Evolutionary conservation across 1,140 invertebrate genomes (phyloP).

Genomic region (Eulimnadia texana): DNA sequence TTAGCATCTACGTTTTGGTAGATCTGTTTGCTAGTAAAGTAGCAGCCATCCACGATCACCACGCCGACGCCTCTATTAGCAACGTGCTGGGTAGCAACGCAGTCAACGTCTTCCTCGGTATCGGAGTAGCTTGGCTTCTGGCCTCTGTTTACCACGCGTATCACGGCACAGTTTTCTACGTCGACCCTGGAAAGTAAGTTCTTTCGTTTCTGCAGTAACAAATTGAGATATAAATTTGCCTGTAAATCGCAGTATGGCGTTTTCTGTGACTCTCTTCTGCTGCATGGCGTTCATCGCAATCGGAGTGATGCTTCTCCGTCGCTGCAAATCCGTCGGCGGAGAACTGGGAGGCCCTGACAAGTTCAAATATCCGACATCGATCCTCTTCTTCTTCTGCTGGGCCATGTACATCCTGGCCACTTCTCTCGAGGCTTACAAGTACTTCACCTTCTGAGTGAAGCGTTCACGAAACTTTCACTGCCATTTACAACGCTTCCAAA

Average conservation of each 20-base stretch:
- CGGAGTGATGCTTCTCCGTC: constrained; percentile 35
- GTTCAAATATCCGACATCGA: constrained; percentile 33
- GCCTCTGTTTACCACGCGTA: constrained; percentile 25
- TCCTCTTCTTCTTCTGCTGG: constrained; percentile 41
- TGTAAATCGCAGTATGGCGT: constrained; percentile 23
- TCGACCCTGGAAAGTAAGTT: constrained; percentile 25
- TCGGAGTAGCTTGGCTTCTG: constrained; percentile 27
- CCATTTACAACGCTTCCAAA: too few species aligned
- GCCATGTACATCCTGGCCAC: constrained; percentile 43
- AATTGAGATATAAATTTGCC: background rate
- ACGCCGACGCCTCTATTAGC: constrained; percentile 46
- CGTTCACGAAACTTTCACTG: background rate
- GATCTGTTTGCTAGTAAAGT: constrained; percentile 47
- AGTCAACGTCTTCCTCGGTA: constrained; percentile 48
- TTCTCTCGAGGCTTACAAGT: constrained; percentile 38
- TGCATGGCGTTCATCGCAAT: constrained; percentile 25
- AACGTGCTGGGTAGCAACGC: constrained; percentile 50
- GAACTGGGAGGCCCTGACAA: constrained; percentile 41
- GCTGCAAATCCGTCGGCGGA: constrained; percentile 35
- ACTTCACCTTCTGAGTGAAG: background rate
- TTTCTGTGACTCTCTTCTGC: constrained; percentile 27
- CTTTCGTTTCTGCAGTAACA: background rate
- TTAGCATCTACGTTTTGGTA: constrained; percentile 21
- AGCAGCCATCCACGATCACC: constrained; percentile 44
- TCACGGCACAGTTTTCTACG: constrained; percentile 22